These are phyloP conservation scores for Galemys pyrenaicus DNA, from an alignment of 2,113 vertebrate species.

Conservation along the genomic window DNA sequence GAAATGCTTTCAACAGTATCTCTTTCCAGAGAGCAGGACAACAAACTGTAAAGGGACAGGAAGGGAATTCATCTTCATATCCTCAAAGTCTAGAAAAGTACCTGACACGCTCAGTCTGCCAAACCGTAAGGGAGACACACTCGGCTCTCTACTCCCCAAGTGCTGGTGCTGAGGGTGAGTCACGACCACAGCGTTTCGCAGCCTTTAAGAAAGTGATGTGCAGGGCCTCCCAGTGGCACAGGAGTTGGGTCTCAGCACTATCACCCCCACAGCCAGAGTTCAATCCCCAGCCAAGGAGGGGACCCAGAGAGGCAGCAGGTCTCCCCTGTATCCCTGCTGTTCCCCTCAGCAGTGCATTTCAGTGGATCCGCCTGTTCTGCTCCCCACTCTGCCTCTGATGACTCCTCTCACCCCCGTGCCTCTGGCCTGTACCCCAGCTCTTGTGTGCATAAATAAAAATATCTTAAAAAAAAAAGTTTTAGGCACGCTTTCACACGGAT, in stretches of 20 bases:
- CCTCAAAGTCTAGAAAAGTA: not conserved
- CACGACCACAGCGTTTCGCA: not conserved
- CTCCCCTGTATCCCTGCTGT: no score
- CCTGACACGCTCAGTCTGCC: not conserved
- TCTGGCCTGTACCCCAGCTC: no score
- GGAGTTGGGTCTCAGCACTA: no score
- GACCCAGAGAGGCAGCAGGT: no score
- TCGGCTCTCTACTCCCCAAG: not conserved
- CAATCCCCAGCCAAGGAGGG: no score
- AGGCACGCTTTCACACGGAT: not conserved
- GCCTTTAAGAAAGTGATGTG: not conserved
- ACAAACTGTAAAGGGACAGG: not conserved
- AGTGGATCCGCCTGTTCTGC: no score
- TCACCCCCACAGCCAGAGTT: no score
- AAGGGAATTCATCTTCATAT: not conserved
- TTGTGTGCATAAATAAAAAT: no score
- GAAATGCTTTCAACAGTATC: not conserved
- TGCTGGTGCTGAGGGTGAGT: not conserved
- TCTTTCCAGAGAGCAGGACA: not conserved
- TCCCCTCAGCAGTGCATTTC: no score
- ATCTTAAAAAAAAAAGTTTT: not conserved
- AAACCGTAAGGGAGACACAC: not conserved
- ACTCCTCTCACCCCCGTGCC: no score
- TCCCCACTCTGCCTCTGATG: no score
- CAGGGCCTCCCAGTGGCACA: no score